Evolutionary conservation across 2,888 invertebrate genomes (phyloP).

Genomic region (Drosophila mulleri): DNA sequence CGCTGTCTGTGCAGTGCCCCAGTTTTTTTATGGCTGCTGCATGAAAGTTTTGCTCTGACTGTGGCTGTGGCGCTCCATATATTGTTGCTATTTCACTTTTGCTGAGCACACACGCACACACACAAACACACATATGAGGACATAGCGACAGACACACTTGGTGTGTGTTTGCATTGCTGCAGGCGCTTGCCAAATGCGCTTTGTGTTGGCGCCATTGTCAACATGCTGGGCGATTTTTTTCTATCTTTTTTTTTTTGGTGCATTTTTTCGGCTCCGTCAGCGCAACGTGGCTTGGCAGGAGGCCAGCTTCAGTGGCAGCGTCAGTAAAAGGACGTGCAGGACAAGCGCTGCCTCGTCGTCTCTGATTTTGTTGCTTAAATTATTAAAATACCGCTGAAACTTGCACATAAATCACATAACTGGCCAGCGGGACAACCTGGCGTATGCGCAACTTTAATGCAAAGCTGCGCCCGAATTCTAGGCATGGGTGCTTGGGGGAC

Average conservation of each 20-base stretch:
- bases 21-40: slow-evolving; percentile 61
- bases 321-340: slow-evolving; percentile 26
- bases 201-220: slow-evolving; percentile 76
- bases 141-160: slow-evolving; percentile 25
- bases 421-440: slow-evolving; percentile 64
- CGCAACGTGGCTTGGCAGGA: slow-evolving; percentile 73
- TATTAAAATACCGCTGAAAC: slow-evolving; percentile 65
- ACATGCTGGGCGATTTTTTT: slow-evolving; percentile 70
- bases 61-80: slow-evolving; percentile 24
- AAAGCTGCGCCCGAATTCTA: slow-evolving; percentile 4
- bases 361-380: slow-evolving; percentile 73
- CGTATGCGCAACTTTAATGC: slow-evolving; percentile 72
- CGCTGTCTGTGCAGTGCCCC: slow-evolving; percentile 72
- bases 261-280: slow-evolving; percentile 79
- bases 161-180: slow-evolving; percentile 65
- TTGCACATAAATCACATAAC: slow-evolving; percentile 74
- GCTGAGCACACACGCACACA: slow-evolving; percentile 50
- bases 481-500: slow-evolving; percentile 15
- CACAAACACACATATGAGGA: slow-evolving; percentile 12
- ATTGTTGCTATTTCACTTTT: slow-evolving; percentile 79
- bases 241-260: slow-evolving; percentile 69
- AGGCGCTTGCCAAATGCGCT: slow-evolving; percentile 81
- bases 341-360: slow-evolving; percentile 34
- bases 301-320: slow-evolving; percentile 44
- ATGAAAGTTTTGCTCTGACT: slow-evolving; percentile 32